Percentiles rank a stretch among this genome's conserved stretches.
Evolutionary conservation across 1,140 invertebrate species (phyloP).

Genomic region (Pseudachorutes palmiensis): DNA sequence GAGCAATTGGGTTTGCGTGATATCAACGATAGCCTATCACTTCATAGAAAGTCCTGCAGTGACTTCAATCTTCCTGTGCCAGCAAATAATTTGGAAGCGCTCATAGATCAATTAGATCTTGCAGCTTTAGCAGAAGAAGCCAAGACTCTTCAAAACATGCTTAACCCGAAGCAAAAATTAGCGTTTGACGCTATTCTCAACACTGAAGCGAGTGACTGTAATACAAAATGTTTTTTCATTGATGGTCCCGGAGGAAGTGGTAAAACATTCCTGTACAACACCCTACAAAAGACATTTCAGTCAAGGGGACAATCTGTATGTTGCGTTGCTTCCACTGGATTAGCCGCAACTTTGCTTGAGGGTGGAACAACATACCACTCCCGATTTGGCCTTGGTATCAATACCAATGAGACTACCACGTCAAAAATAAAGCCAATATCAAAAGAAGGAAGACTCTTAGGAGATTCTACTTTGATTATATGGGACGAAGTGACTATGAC

Average conservation of each 20-base stretch:
- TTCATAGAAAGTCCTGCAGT: slow-evolving; percentile 7
- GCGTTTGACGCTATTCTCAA: too few relatives aligned
- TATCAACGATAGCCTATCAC: slow-evolving; percentile 5
- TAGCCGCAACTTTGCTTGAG: slow-evolving; percentile 42
- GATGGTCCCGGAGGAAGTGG: too few relatives aligned
- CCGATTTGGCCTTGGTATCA: slow-evolving; percentile 44
- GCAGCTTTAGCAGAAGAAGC: not conserved
- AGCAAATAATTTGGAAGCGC: not conserved
- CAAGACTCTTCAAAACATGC: not conserved
- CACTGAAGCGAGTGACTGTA: too few relatives aligned
- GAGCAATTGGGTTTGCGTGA: slow-evolving; percentile 2
- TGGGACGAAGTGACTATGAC: slow-evolving; percentile 45
- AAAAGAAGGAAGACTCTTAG: slow-evolving; percentile 37
- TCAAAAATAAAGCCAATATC: slow-evolving; percentile 39
- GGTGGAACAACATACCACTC: slow-evolving; percentile 48
- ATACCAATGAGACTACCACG: slow-evolving; percentile 18
- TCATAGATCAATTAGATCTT: slow-evolving; percentile 4
- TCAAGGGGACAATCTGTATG: slow-evolving; percentile 18
- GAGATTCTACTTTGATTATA: slow-evolving; percentile 40
- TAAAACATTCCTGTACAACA: slow-evolving; percentile 41
- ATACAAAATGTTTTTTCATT: too few relatives aligned
- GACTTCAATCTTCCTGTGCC: slow-evolving; percentile 13
- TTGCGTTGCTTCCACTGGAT: slow-evolving; percentile 32
- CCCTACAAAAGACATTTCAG: slow-evolving; percentile 25
- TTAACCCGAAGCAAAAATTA: not conserved